Conservation (phyloP, 2,113 vertebrate genomes). For the Microtus richardsoni region DNA sequence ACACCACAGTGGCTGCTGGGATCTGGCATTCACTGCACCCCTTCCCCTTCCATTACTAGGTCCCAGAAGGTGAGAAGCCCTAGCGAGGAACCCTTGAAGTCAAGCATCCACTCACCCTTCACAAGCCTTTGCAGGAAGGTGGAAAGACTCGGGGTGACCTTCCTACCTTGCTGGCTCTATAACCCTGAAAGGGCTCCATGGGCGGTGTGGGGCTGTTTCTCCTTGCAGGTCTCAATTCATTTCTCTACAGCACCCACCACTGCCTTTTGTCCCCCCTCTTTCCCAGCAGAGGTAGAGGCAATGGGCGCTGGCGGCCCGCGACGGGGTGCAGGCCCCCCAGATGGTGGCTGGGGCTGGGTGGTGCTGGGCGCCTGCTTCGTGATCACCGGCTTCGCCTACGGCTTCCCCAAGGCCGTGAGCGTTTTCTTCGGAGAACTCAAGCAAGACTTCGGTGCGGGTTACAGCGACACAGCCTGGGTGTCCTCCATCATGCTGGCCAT, state of each 20-base stretch:
- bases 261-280: not conserved
- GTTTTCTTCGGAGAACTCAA: constrained; percentile 90
- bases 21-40: not conserved
- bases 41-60: not conserved
- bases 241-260: not conserved
- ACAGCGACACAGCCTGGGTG: constrained; percentile 91
- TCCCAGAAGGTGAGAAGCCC: not conserved
- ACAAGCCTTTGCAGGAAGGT: not conserved
- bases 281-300: constrained; percentile 36
- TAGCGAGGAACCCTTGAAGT: not conserved
- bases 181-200: not conserved
- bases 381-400: constrained; percentile 89
- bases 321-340: constrained; percentile 82
- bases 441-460: constrained; percentile 88
- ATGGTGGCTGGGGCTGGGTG: constrained; percentile 89
- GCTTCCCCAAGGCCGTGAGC: constrained; percentile 90
- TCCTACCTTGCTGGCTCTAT: not conserved
- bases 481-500: constrained; percentile 91
- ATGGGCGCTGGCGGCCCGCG: constrained; percentile 82
- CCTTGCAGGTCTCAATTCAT: not conserved
- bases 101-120: not conserved
- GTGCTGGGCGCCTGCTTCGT: constrained; percentile 88
- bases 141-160: not conserved
- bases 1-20: not conserved
- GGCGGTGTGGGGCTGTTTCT: not conserved